phyloP scores from a whole-genome alignment of 1,140 invertebrate species.

The Drosophila dunni region DNA sequence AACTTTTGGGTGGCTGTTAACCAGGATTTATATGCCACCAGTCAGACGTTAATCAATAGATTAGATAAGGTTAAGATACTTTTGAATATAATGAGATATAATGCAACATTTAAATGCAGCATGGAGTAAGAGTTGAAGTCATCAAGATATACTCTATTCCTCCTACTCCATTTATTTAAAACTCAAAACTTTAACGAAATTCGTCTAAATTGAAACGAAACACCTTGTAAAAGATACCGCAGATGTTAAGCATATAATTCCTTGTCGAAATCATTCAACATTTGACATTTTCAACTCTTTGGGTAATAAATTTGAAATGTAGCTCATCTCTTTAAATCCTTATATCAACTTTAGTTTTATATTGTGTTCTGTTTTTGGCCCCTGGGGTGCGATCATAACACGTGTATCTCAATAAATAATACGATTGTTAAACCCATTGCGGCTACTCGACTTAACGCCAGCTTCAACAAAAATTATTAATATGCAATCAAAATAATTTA shows the following conservation, averaged over 20 bases:
- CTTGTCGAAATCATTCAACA: constrained; percentile 30
- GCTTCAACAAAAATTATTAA: constrained; percentile 47
- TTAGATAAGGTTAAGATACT: constrained; percentile 13
- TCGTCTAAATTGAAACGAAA: neutral
- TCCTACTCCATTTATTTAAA: neutral
- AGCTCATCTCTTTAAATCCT: constrained; percentile 37
- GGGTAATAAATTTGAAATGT: constrained; percentile 43
- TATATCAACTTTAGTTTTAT: constrained; percentile 28
- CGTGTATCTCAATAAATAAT: constrained; percentile 75
- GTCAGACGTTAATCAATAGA: constrained; percentile 49
- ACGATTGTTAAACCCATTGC: constrained; percentile 28
- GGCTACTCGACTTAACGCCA: constrained; percentile 45
- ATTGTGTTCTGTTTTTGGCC: constrained; percentile 22
- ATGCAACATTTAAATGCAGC: too few relatives aligned
- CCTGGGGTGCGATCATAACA: constrained; percentile 74
- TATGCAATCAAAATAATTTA: constrained; percentile 73
- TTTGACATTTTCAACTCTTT: constrained; percentile 38
- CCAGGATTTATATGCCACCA: constrained; percentile 63
- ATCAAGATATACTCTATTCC: neutral
- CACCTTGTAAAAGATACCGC: constrained; percentile 15
- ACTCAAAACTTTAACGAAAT: neutral
- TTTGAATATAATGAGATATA: constrained; percentile 8
- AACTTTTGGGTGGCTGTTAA: constrained; percentile 39
- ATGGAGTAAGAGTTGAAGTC: too few relatives aligned
- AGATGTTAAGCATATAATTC: constrained; percentile 12